phyloP scores from a whole-genome alignment of 2,888 invertebrate species.

The Ichneumoninae sp. region DNA sequence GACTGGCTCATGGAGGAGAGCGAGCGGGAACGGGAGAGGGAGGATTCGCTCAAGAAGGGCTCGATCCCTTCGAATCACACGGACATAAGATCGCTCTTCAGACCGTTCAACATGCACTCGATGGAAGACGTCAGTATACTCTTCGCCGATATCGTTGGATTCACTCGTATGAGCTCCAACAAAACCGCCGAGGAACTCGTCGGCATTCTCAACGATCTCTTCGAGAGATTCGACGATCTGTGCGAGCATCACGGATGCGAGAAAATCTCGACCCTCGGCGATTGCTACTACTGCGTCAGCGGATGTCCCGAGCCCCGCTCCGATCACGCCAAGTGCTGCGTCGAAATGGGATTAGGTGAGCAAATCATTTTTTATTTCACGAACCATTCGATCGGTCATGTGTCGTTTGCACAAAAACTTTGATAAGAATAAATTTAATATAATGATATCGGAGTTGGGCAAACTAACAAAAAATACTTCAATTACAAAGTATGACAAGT shows the following conservation, averaged over 20 bases:
- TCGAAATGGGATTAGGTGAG: slow-evolving; percentile 96
- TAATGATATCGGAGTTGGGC: no score
- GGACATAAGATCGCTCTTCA: slow-evolving; percentile 93
- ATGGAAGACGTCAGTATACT: slow-evolving; percentile 98
- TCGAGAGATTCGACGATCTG: slow-evolving; percentile 96
- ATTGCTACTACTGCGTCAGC: slow-evolving; percentile 97
- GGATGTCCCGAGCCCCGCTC: slow-evolving; percentile 96
- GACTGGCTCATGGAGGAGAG: slow-evolving; percentile 93
- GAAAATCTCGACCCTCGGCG: slow-evolving; percentile 97
- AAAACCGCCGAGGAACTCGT: slow-evolving; percentile 98
- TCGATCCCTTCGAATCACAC: slow-evolving; percentile 84
- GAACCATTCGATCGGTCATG: no score
- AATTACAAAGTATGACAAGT: no score
- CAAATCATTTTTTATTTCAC: neutral
- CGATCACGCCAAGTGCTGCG: slow-evolving; percentile 97
- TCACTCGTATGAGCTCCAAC: slow-evolving; percentile 98
- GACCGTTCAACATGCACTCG: slow-evolving; percentile 98
- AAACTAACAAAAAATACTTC: no score
- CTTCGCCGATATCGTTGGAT: slow-evolving; percentile 99
- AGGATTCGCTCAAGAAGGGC: slow-evolving; percentile 85
- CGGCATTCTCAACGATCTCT: slow-evolving; percentile 97
- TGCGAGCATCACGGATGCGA: slow-evolving; percentile 96
- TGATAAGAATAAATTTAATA: no score
- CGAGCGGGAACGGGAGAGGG: slow-evolving; percentile 87
- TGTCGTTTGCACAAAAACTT: neutral